These are phyloP conservation scores for Phacellophora camtschatica DNA, from an alignment of 30 jellyfish, hydroid and myxozoan genomes.

Conservation along the genomic window DNA sequence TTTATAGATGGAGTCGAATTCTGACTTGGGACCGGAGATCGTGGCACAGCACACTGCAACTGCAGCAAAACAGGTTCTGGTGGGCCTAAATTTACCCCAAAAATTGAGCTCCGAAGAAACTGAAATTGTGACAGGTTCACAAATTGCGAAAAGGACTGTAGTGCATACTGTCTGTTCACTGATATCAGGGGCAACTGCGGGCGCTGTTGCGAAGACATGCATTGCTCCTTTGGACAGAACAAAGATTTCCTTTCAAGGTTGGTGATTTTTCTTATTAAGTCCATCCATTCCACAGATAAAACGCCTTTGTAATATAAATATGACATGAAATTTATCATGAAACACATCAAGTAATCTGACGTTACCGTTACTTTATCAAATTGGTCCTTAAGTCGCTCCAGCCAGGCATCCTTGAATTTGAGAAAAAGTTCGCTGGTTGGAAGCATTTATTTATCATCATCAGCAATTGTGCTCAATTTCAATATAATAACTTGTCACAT, in stretches of 20 bases:
- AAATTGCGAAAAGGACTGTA: conserved; percentile 1
- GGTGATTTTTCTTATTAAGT: too few relatives aligned
- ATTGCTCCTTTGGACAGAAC: conserved; percentile 96
- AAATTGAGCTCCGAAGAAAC: not conserved
- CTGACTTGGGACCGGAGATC: conserved; percentile 23
- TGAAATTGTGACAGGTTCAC: not conserved
- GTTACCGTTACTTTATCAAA: too few relatives aligned
- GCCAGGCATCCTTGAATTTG: too few relatives aligned
- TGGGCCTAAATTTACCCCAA: conserved; percentile 36
- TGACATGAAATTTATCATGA: too few relatives aligned
- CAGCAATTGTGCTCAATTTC: too few relatives aligned
- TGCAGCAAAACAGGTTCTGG: conserved; percentile 28
- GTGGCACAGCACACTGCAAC: conserved; percentile 24
- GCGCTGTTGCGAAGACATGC: conserved; percentile 90
- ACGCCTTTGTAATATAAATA: too few relatives aligned
- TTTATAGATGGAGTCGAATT: not conserved
- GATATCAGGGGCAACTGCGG: conserved; percentile 93
- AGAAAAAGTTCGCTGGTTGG: too few relatives aligned
- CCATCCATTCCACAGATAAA: too few relatives aligned
- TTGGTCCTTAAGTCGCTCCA: too few relatives aligned
- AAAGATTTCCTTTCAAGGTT: conserved; percentile 85
- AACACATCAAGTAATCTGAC: too few relatives aligned
- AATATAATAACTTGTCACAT: too few relatives aligned
- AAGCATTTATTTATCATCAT: too few relatives aligned
- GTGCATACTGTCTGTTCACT: conserved; percentile 62